phyloP scores from a whole-genome alignment of 2,113 vertebrate genomes.

The Eidolon helvum region DNA sequence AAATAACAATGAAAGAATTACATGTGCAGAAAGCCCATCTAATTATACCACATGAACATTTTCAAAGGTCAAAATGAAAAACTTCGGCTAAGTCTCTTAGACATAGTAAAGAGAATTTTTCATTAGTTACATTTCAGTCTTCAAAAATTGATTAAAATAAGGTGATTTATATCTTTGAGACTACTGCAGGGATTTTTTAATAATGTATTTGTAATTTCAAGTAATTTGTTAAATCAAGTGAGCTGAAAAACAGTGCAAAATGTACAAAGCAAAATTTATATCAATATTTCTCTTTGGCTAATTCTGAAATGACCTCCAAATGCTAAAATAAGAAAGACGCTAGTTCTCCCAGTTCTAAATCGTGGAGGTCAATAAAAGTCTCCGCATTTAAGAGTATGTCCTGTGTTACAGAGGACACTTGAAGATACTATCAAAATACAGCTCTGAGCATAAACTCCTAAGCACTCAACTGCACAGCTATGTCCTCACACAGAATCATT shows the following conservation, averaged over 20 bases:
- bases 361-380: neutral
- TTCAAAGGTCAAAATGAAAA: constrained; percentile 67
- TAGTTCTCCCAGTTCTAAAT: neutral
- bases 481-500: neutral
- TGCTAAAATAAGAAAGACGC: neutral
- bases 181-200: neutral
- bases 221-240: constrained; percentile 48
- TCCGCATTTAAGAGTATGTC: neutral
- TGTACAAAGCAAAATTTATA: neutral
- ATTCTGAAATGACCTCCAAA: neutral
- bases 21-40: constrained; percentile 59
- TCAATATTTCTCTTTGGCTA: constrained; percentile 39
- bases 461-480: neutral
- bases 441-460: neutral
- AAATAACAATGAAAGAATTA: constrained; percentile 59
- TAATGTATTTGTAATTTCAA: neutral
- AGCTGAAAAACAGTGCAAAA: constrained; percentile 57
- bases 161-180: constrained; percentile 13
- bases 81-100: constrained; percentile 6
- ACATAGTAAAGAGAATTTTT: constrained; percentile 33
- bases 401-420: neutral
- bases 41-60: constrained; percentile 47
- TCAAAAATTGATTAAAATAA: constrained; percentile 38
- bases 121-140: constrained; percentile 39
- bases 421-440: neutral